A percentile compares a stretch with the other conserved stretches of the same genome.
Conservation (phyloP, 1,140 invertebrate species). For the Danaus melanippus region DNA sequence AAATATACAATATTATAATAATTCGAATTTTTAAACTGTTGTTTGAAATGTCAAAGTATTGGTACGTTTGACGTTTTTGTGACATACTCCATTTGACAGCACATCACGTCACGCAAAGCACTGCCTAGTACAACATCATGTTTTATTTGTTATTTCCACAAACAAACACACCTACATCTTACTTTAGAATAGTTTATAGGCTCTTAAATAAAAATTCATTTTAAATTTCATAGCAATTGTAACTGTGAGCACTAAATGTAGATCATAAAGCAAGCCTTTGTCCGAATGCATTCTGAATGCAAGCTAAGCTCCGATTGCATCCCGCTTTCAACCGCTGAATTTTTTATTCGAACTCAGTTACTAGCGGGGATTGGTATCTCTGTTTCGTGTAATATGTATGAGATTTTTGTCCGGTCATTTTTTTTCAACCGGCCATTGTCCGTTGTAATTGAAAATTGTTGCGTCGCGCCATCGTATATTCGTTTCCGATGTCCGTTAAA, state of each 20-base stretch:
- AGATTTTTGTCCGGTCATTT: slow-evolving; percentile 55
- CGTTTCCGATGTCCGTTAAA: slow-evolving; percentile 17
- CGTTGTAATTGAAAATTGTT: slow-evolving; percentile 52
- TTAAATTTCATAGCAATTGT: background rate
- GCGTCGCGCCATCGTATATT: slow-evolving; percentile 22
- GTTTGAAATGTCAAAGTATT: no score
- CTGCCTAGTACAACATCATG: slow-evolving; percentile 7
- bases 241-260: slow-evolving; percentile 26
- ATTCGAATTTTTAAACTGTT: no score
- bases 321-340: slow-evolving; percentile 49
- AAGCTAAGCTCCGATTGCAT: slow-evolving; percentile 49
- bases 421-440: slow-evolving; percentile 38
- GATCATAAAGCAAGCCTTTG: slow-evolving; percentile 33
- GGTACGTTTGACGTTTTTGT: no score
- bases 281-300: slow-evolving; percentile 43
- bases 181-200: background rate
- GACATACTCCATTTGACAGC: no score
- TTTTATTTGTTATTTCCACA: background rate
- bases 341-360: slow-evolving; percentile 37
- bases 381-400: slow-evolving; percentile 56
- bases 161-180: background rate
- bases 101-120: slow-evolving; percentile 2
- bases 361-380: slow-evolving; percentile 50
- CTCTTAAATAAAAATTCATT: background rate
- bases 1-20: no score